phyloP scores from a whole-genome alignment of 2,113 vertebrate genomes.

The Butorides virescens region DNA sequence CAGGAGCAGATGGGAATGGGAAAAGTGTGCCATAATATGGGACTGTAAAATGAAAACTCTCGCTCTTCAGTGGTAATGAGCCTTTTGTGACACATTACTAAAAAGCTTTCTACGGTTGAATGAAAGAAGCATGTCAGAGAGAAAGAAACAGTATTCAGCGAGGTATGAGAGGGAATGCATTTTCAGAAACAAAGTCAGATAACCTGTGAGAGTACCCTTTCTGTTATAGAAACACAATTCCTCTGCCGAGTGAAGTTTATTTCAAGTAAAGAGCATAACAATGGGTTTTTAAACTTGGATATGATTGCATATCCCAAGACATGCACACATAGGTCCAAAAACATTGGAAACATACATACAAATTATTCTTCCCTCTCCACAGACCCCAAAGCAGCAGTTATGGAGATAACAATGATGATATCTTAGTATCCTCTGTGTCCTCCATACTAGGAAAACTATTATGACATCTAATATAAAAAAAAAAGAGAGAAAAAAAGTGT shows the following conservation, averaged over 20 bases:
- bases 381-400: not conserved
- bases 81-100: conserved; percentile 32
- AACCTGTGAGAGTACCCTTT: not conserved
- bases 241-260: not conserved
- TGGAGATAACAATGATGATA: not conserved
- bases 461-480: not conserved
- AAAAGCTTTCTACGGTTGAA: not conserved
- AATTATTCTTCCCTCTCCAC: not conserved
- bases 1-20: conserved; percentile 20
- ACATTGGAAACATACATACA: not conserved
- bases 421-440: not conserved
- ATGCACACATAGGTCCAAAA: not conserved
- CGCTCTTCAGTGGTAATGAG: conserved; percentile 15
- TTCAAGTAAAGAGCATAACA: not conserved
- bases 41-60: conserved; percentile 36
- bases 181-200: not conserved
- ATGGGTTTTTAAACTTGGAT: not conserved
- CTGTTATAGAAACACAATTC: not conserved
- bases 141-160: not conserved
- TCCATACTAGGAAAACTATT: not conserved
- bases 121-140: not conserved
- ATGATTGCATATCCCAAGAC: not conserved
- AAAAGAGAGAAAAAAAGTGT: not conserved
- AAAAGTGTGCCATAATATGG: not conserved
- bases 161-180: not conserved